Evolutionary conservation across 2,113 vertebrate species (phyloP).

Genomic region (Cranoglanis bouderius): DNA sequence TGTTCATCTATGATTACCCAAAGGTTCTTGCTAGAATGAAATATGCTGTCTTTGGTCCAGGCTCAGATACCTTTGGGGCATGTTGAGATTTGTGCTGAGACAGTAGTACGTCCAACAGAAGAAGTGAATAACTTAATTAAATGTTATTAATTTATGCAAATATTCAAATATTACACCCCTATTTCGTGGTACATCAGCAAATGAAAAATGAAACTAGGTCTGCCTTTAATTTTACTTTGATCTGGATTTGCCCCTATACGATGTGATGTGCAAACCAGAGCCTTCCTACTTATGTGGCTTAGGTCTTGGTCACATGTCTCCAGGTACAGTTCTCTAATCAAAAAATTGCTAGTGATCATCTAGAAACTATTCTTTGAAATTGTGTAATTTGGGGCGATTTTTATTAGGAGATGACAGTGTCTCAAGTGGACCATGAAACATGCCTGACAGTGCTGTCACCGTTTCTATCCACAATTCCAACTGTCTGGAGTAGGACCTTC

Average conservation of each 20-base stretch:
- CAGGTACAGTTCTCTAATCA: constrained; percentile 23
- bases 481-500: constrained; percentile 24
- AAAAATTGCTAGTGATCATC: constrained; percentile 21
- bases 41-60: background rate
- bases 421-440: constrained; percentile 66
- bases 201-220: background rate
- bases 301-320: background rate
- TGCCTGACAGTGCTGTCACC: constrained; percentile 29
- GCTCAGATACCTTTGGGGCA: background rate
- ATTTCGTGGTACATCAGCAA: background rate
- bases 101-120: background rate
- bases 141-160: background rate
- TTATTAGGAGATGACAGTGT: constrained; percentile 51
- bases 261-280: background rate
- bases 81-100: background rate
- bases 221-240: background rate
- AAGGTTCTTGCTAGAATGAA: background rate
- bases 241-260: background rate
- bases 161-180: background rate
- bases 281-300: background rate
- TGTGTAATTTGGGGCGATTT: constrained; percentile 29
- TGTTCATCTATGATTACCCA: background rate
- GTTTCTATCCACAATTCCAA: background rate
- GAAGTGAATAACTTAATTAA: background rate
- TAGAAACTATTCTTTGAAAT: constrained; percentile 39